Percentiles rank a stretch among this genome's conserved stretches.
Evolutionary conservation across 2,113 vertebrate species (phyloP).

Genomic region (Athene cunicularia): DNA sequence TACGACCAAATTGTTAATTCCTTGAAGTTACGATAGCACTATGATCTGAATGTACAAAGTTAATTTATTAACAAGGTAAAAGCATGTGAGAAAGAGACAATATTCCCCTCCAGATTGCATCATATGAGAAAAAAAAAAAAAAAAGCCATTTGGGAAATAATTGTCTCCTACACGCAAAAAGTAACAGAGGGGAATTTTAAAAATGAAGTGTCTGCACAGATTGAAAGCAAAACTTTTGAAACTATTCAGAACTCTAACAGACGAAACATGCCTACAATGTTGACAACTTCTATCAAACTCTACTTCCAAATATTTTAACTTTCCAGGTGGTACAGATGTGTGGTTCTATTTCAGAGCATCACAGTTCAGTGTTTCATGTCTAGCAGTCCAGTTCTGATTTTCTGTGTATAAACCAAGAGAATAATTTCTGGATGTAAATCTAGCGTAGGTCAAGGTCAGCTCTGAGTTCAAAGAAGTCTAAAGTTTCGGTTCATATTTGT

Average conservation of each 20-base stretch:
- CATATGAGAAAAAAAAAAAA: slow-evolving; percentile 4
- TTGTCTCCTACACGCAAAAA: neutral
- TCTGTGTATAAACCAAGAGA: neutral
- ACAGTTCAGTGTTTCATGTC: neutral
- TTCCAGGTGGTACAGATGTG: neutral
- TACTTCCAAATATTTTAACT: neutral
- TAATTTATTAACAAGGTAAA: neutral
- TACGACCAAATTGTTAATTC: neutral
- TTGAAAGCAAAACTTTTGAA: slow-evolving; percentile 22
- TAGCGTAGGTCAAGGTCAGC: neutral
- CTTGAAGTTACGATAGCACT: neutral
- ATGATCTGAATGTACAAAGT: neutral
- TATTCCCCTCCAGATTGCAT: neutral
- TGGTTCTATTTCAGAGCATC: neutral
- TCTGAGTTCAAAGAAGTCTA: slow-evolving; percentile 15
- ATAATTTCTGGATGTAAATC: neutral
- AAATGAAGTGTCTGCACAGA: neutral
- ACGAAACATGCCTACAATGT: neutral
- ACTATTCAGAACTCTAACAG: neutral
- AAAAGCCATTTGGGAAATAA: neutral
- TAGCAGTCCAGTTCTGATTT: neutral
- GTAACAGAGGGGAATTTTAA: slow-evolving; percentile 13
- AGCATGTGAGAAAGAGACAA: neutral
- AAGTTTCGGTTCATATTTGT: slow-evolving; percentile 23
- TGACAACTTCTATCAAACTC: neutral